These are phyloP conservation scores for Monodelphis domestica DNA, from an alignment of 2,797 vertebrate genomes.

Conservation along the genomic window DNA sequence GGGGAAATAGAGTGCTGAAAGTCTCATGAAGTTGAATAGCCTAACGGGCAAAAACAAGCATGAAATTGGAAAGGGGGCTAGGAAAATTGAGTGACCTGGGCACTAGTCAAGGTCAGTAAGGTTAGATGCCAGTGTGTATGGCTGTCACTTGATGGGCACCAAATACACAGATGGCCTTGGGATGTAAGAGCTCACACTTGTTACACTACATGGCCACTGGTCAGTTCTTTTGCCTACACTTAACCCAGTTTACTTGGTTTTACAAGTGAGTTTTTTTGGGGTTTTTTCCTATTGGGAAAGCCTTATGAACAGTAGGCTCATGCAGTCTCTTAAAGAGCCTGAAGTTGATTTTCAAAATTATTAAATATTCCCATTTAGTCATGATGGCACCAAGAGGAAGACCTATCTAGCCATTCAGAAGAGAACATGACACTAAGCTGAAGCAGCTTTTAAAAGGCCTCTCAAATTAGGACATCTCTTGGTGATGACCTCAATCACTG, in stretches of 20 bases:
- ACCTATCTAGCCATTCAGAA: background rate
- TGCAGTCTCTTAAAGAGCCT: slow-evolving; percentile 13
- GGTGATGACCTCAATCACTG: background rate
- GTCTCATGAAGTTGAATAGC: background rate
- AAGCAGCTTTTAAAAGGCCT: background rate
- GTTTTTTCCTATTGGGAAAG: slow-evolving; percentile 12
- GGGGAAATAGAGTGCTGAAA: background rate
- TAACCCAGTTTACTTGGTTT: background rate
- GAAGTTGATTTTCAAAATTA: slow-evolving; percentile 28
- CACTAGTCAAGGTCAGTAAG: background rate
- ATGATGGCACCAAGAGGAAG: background rate
- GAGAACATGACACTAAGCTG: background rate
- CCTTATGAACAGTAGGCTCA: slow-evolving; percentile 4
- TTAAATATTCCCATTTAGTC: background rate
- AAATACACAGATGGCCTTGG: background rate
- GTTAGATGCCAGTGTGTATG: background rate
- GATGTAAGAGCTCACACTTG: background rate
- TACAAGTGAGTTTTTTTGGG: slow-evolving; percentile 26
- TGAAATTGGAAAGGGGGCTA: background rate
- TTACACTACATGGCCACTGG: background rate
- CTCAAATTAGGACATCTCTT: background rate
- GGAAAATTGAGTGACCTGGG: background rate
- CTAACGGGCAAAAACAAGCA: background rate
- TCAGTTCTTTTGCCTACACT: background rate
- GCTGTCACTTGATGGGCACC: background rate